Evolutionary conservation across 2,797 vertebrate genomes (phyloP).

Genomic region (Notoglanidium macrostoma): DNA sequence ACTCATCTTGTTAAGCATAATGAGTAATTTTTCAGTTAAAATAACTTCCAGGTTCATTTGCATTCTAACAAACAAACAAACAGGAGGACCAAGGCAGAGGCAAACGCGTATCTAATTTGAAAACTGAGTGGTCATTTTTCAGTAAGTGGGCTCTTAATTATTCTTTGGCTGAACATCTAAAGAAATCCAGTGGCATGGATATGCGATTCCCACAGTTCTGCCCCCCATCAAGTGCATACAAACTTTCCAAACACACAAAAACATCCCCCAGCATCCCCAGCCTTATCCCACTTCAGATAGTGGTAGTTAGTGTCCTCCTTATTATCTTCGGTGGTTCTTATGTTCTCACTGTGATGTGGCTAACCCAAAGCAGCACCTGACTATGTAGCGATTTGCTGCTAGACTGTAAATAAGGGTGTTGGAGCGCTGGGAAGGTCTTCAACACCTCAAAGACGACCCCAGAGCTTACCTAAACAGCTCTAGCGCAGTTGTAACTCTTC

Average conservation of each 20-base stretch:
- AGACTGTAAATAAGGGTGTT: slow-evolving; percentile 42
- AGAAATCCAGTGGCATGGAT: slow-evolving; percentile 79
- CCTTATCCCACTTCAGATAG: slow-evolving; percentile 74
- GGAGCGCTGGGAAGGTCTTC: background rate
- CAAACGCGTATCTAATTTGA: slow-evolving; percentile 65
- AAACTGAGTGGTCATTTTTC: slow-evolving; percentile 49
- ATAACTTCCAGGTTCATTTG: slow-evolving; percentile 30
- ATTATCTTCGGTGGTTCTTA: slow-evolving; percentile 74
- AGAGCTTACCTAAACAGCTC: background rate
- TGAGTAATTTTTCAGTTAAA: slow-evolving; percentile 4
- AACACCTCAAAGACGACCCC: slow-evolving; percentile 4
- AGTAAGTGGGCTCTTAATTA: slow-evolving; percentile 67
- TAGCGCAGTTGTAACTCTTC: background rate
- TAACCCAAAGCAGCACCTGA: slow-evolving; percentile 30
- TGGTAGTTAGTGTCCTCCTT: slow-evolving; percentile 70
- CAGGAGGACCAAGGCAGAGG: slow-evolving; percentile 23
- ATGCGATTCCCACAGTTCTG: slow-evolving; percentile 75
- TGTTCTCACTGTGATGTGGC: slow-evolving; percentile 65
- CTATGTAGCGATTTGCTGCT: slow-evolving; percentile 14
- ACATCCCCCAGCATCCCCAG: slow-evolving; percentile 64
- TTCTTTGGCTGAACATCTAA: slow-evolving; percentile 76
- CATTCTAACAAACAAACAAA: slow-evolving; percentile 58
- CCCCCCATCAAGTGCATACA: slow-evolving; percentile 55
- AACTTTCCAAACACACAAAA: slow-evolving; percentile 29
- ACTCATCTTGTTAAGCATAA: background rate